Conservation (phyloP, 2,888 invertebrate genomes). For the Brenthis hecate region DNA sequence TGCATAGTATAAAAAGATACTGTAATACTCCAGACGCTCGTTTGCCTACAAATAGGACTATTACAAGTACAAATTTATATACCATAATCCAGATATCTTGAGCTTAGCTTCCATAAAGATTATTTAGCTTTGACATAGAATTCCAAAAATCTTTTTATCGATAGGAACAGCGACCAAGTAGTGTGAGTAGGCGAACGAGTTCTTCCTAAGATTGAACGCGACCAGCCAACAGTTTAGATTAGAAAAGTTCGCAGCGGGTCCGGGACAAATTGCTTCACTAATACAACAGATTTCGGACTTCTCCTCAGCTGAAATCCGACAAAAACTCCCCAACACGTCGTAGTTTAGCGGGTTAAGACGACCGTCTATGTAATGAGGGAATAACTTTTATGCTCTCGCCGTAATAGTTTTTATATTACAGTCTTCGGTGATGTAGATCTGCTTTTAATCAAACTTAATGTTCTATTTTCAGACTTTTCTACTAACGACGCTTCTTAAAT, state of each 20-base stretch:
- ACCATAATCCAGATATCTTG: not conserved
- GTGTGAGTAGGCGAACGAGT: constrained; percentile 49
- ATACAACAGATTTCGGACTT: constrained; percentile 72
- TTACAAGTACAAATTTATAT: not conserved
- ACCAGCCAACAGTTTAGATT: constrained; percentile 73
- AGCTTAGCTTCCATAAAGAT: not conserved
- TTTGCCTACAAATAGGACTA: too few relatives aligned
- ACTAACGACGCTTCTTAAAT: constrained; percentile 24
- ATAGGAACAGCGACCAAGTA: constrained; percentile 28
- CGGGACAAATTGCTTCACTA: constrained; percentile 77
- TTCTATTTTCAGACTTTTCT: constrained; percentile 24
- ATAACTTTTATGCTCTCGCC: constrained; percentile 39
- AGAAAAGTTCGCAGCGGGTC: constrained; percentile 73
- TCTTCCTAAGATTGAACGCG: constrained; percentile 65
- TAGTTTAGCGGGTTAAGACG: constrained; percentile 37
- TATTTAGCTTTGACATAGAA: constrained; percentile 2
- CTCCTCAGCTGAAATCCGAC: constrained; percentile 52
- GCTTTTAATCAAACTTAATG: constrained; percentile 32
- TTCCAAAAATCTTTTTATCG: constrained; percentile 32
- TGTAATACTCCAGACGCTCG: too few relatives aligned
- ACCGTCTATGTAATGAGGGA: constrained; percentile 38
- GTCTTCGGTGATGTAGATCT: constrained; percentile 25
- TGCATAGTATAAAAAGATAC: too few relatives aligned
- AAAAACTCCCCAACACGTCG: constrained; percentile 56
- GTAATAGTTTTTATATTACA: constrained; percentile 44